These are phyloP conservation scores for Sesamia inferens DNA, from an alignment of 2,888 invertebrate genomes.

Conservation along the genomic window DNA sequence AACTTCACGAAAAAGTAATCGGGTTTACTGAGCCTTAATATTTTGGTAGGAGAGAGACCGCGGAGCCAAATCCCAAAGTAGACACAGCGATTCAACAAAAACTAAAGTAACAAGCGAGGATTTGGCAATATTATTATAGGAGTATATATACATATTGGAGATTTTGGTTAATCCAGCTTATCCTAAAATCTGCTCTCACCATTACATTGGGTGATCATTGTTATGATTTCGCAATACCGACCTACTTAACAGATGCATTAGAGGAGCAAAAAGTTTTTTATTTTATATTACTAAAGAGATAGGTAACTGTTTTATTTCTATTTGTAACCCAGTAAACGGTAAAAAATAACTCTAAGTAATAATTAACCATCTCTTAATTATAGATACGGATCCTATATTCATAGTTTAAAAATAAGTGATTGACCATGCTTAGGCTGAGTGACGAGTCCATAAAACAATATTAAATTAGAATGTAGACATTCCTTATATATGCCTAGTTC, in stretches of 20 bases:
- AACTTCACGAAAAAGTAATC: slow-evolving; percentile 64
- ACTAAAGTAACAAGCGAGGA: slow-evolving; percentile 16
- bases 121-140: slow-evolving; percentile 14
- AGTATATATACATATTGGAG: background rate
- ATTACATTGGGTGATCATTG: background rate
- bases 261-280: slow-evolving; percentile 16
- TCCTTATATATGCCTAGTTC: background rate
- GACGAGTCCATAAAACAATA: background rate
- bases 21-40: slow-evolving; percentile 39
- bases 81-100: slow-evolving; percentile 25
- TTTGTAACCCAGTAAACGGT: slow-evolving; percentile 1
- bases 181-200: background rate
- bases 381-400: slow-evolving; percentile 24
- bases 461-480: background rate
- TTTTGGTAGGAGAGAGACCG: slow-evolving; percentile 42
- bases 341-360: slow-evolving; percentile 43
- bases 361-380: slow-evolving; percentile 40
- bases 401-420: slow-evolving; percentile 11
- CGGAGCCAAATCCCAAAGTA: slow-evolving; percentile 15
- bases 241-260: background rate
- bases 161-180: background rate
- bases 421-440: background rate
- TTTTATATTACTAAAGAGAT: background rate
- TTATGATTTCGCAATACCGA: background rate
- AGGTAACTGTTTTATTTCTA: slow-evolving; percentile 24